Evolutionary conservation across 2,888 invertebrate genomes (phyloP).

Genomic region (Cancer borealis): DNA sequence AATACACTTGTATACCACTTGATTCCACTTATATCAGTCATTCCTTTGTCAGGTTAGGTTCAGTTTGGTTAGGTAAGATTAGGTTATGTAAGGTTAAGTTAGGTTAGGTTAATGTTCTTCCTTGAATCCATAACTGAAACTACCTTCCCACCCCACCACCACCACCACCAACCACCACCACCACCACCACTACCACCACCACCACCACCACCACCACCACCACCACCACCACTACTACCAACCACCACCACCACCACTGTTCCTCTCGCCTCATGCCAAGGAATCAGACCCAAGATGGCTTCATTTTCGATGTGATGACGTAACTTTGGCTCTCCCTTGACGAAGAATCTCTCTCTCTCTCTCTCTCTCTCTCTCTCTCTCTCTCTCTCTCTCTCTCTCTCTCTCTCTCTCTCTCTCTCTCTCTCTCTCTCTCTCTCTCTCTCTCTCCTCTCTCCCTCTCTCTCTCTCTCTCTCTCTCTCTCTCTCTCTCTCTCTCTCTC

Average conservation of each 20-base stretch:
- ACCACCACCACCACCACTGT: not conserved
- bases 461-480: not conserved
- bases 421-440: not conserved
- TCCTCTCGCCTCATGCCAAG: not conserved
- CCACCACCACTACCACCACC: not conserved
- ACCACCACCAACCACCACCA: not conserved
- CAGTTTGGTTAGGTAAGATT: too few relatives aligned
- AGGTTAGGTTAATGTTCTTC: not conserved
- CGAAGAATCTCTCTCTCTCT: not conserved
- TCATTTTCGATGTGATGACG: conserved; percentile 24
- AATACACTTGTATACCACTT: too few relatives aligned
- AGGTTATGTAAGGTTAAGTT: too few relatives aligned
- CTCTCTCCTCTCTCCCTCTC: not conserved
- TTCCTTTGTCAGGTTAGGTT: too few relatives aligned
- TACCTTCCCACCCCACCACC: not conserved
- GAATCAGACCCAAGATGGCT: not conserved
- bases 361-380: not conserved
- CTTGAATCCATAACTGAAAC: not conserved
- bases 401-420: not conserved
- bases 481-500: conserved; percentile 5
- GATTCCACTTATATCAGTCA: too few relatives aligned
- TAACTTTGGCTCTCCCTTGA: conserved; percentile 17
- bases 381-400: not conserved
- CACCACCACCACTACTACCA: not conserved
- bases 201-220: not conserved